Evolutionary conservation across 1,140 invertebrate species (phyloP).

Genomic region (Brachionus plicatilis): DNA sequence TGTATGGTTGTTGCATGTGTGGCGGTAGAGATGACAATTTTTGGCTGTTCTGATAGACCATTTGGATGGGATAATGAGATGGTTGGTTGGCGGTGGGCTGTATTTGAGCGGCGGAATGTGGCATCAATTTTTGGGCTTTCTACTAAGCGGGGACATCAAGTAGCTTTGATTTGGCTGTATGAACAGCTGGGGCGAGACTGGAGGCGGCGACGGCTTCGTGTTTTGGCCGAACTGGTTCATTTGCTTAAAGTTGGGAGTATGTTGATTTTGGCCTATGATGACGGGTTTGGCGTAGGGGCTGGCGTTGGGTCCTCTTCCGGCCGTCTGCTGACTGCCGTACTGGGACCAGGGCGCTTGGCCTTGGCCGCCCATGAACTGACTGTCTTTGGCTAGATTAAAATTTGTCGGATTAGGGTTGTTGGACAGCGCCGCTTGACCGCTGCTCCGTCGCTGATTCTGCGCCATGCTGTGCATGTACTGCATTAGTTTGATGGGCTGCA

Average conservation of each 20-base stretch:
- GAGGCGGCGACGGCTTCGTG: neutral
- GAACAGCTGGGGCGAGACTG: neutral
- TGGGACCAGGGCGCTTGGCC: neutral
- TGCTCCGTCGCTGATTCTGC: neutral
- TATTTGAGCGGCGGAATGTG: neutral
- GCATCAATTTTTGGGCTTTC: neutral
- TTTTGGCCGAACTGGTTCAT: neutral
- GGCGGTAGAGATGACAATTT: neutral
- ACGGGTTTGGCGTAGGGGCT: neutral
- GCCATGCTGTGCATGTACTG: neutral
- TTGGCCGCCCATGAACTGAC: neutral
- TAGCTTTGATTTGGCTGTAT: neutral
- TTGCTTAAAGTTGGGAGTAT: neutral
- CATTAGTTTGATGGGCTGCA: neutral
- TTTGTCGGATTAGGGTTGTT: neutral
- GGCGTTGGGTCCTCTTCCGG: neutral
- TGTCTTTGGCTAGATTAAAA: neutral
- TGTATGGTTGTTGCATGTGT: slow-evolving; percentile 7
- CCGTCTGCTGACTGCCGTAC: neutral
- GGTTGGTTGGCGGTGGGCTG: neutral
- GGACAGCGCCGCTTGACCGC: neutral
- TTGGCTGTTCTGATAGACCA: neutral
- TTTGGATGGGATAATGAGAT: neutral
- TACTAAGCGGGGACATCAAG: neutral
- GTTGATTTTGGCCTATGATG: neutral